Evolutionary conservation across 1,140 invertebrate genomes (phyloP).

Genomic region (Brachionus calyciflorus): DNA sequence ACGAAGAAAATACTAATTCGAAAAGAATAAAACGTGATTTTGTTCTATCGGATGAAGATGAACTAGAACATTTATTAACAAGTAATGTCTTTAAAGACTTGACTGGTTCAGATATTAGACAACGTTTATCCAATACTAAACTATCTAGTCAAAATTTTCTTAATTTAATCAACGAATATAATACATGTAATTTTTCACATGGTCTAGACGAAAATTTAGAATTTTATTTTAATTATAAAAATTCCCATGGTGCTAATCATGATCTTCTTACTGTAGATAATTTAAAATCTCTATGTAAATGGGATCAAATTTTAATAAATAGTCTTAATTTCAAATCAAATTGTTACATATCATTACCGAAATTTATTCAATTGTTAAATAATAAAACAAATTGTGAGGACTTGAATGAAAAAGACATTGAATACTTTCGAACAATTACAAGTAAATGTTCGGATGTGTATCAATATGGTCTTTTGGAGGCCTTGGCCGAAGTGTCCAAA

Average conservation of each 20-base stretch:
- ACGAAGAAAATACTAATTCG: too few species aligned
- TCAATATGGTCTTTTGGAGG: neutral
- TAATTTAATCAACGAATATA: neutral
- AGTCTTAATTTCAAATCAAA: neutral
- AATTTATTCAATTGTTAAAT: neutral
- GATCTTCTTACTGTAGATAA: slow-evolving; percentile 18
- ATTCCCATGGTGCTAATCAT: too few species aligned
- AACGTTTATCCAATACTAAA: too few species aligned
- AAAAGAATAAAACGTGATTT: too few species aligned
- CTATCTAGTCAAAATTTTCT: neutral
- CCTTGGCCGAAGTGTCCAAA: neutral
- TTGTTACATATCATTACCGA: slow-evolving; percentile 32
- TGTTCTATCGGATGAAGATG: too few species aligned
- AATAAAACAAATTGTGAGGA: slow-evolving; percentile 14
- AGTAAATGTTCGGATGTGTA: neutral
- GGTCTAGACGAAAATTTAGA: slow-evolving; percentile 12
- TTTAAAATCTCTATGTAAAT: slow-evolving; percentile 28
- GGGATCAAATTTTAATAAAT: neutral
- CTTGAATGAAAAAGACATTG: neutral
- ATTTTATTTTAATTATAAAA: slow-evolving; percentile 21
- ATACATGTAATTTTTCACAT: neutral
- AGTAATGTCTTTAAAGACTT: neutral
- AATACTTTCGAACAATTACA: neutral
- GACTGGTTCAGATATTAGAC: neutral
- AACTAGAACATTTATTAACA: too few species aligned